phyloP scores from a whole-genome alignment of 2,888 invertebrate species.

The Synanthedon andrenaeformis region DNA sequence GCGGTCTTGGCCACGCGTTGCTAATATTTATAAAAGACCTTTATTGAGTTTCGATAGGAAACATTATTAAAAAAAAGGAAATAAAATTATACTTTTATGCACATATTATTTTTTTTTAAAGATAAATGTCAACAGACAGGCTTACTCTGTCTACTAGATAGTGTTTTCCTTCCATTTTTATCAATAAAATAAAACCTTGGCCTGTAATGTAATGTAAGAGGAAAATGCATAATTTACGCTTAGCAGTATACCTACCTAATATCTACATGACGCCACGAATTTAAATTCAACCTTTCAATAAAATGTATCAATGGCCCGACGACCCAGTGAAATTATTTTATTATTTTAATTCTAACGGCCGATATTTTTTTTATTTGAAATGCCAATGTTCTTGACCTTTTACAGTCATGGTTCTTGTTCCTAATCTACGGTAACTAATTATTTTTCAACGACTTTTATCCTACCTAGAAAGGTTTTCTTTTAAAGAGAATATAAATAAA shows the following conservation, averaged over 20 bases:
- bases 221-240: slow-evolving; percentile 22
- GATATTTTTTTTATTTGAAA: not conserved
- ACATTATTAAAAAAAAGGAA: slow-evolving; percentile 4
- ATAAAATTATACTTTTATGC: not conserved
- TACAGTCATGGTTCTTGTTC: no score
- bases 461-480: no score
- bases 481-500: no score
- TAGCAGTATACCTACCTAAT: not conserved
- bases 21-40: slow-evolving; percentile 30
- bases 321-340: not conserved
- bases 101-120: no score
- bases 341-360: not conserved
- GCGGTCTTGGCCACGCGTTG: slow-evolving; percentile 35
- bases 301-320: not conserved
- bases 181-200: slow-evolving; percentile 59
- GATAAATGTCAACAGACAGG: no score
- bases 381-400: no score
- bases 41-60: slow-evolving; percentile 30
- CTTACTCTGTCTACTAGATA: no score
- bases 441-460: no score
- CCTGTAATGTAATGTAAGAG: slow-evolving; percentile 40
- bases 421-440: no score
- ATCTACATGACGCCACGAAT: not conserved
- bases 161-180: slow-evolving; percentile 11
- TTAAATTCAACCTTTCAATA: not conserved